phyloP scores from a whole-genome alignment of 2,797 vertebrate species.

The Brachyrhaphis roseni region DNA sequence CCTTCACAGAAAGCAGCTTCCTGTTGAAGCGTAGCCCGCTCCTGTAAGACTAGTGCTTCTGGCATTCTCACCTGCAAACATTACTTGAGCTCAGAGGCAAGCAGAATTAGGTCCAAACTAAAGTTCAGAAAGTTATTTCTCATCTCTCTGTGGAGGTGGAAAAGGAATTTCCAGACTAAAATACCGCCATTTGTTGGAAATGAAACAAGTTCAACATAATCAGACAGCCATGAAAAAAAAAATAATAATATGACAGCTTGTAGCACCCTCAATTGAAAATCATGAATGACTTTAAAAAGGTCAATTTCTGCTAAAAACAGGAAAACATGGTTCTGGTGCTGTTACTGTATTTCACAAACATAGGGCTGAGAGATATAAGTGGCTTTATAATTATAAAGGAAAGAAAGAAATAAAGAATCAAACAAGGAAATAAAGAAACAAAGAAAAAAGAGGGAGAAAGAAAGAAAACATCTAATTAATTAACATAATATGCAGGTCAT shows the following conservation, averaged over 20 bases:
- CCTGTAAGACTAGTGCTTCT: neutral
- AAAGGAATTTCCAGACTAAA: neutral
- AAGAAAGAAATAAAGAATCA: neutral
- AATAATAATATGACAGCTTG: neutral
- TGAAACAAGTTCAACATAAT: neutral
- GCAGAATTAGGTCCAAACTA: neutral
- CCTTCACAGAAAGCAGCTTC: constrained; percentile 15
- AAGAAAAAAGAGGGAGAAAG: neutral
- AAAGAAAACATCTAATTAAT: constrained; percentile 16
- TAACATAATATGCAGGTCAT: constrained; percentile 12
- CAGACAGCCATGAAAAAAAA: neutral
- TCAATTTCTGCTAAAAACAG: neutral
- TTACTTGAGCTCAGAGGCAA: neutral
- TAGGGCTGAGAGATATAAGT: neutral
- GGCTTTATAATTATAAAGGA: neutral
- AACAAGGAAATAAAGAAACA: no score
- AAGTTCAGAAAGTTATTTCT: neutral
- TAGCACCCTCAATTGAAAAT: neutral
- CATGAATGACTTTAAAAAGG: neutral
- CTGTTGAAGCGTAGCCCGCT: neutral
- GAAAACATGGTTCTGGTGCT: neutral
- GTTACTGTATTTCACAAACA: neutral
- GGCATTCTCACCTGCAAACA: constrained; percentile 1
- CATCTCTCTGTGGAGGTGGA: constrained; percentile 16
- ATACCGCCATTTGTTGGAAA: neutral